A percentile compares a stretch with the other conserved stretches of the same genome.
These are phyloP conservation scores for Turritopsis rubra DNA, from an alignment of 30 jellyfish, hydroid and myxozoan species.

Conservation along the genomic window DNA sequence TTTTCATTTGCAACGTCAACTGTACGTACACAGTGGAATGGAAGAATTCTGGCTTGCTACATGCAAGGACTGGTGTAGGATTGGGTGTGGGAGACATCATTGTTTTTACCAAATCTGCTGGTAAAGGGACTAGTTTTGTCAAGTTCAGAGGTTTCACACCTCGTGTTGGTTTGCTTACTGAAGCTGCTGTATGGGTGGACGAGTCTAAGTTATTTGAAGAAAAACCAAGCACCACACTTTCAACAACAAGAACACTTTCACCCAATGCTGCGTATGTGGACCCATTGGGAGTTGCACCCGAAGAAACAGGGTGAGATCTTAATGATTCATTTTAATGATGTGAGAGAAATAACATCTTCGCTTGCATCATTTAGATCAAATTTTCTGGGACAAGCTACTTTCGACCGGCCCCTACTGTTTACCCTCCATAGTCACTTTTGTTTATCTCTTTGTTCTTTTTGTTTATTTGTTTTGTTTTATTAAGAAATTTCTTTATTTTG, in stretches of 20 bases:
- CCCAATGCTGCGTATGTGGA: slow-evolving; percentile 53
- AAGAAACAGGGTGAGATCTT: slow-evolving; percentile 78
- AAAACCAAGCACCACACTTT: slow-evolving; percentile 73
- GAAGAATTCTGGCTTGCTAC: slow-evolving; percentile 66
- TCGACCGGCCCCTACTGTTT: too few relatives aligned
- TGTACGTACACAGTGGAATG: slow-evolving; percentile 95
- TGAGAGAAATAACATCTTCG: too few relatives aligned
- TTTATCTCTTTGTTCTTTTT: neutral
- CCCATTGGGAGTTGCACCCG: slow-evolving; percentile 97
- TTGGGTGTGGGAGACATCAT: slow-evolving; percentile 82
- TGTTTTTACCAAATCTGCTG: slow-evolving; percentile 85
- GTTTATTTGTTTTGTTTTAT: neutral
- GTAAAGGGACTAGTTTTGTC: slow-evolving; percentile 85
- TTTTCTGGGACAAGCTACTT: too few relatives aligned
- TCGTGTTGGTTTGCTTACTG: slow-evolving; percentile 90
- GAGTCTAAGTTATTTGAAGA: slow-evolving; percentile 94
- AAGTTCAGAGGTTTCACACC: slow-evolving; percentile 90
- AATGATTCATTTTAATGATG: neutral
- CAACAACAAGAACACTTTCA: slow-evolving; percentile 63
- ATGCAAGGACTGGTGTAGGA: slow-evolving; percentile 83
- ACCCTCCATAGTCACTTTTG: neutral
- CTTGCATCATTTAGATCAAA: too few relatives aligned
- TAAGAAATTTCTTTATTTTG: too few relatives aligned
- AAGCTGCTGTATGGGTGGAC: slow-evolving; percentile 97
- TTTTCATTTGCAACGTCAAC: slow-evolving; percentile 77